A percentile compares a stretch with the other conserved stretches of the same genome.
Conservation (phyloP, 1,140 invertebrate species). For the Planococcus citri region DNA sequence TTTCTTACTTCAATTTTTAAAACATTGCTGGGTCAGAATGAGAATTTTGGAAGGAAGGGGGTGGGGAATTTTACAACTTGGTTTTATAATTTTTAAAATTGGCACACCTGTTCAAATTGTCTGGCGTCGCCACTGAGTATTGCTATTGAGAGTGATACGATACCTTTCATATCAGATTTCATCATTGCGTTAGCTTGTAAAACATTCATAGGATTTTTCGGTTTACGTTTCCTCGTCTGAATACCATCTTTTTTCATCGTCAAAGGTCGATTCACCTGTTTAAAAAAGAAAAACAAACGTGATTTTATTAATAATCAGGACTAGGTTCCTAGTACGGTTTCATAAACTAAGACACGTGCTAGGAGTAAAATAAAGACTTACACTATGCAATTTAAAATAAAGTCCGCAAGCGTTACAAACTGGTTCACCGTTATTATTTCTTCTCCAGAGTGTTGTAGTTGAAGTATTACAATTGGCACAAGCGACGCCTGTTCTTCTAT, state of each 20-base stretch:
- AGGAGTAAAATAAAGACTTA: slow-evolving; percentile 38
- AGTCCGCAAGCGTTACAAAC: slow-evolving; percentile 87
- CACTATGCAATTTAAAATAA: slow-evolving; percentile 78
- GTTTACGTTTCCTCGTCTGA: slow-evolving; percentile 78
- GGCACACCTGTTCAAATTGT: no score
- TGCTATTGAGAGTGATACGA: not conserved
- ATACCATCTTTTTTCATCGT: slow-evolving; percentile 95
- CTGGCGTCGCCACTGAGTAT: no score
- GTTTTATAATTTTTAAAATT: no score
- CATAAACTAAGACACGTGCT: not conserved
- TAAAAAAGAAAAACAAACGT: no score
- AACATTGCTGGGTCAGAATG: no score
- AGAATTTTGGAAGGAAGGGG: no score
- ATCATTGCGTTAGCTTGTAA: slow-evolving; percentile 17
- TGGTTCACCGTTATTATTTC: slow-evolving; percentile 77
- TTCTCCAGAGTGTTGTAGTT: slow-evolving; percentile 74
- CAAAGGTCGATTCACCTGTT: slow-evolving; percentile 67
- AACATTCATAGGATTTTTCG: slow-evolving; percentile 28
- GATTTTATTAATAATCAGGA: not conserved
- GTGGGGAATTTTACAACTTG: no score
- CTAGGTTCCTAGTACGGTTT: no score
- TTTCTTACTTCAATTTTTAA: no score
- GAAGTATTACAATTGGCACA: slow-evolving; percentile 80
- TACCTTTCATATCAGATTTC: slow-evolving; percentile 19
- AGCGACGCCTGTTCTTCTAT: slow-evolving; percentile 56